These are phyloP conservation scores for Steinernema feltiae DNA, from an alignment of 1,140 invertebrate genomes.

Conservation along the genomic window DNA sequence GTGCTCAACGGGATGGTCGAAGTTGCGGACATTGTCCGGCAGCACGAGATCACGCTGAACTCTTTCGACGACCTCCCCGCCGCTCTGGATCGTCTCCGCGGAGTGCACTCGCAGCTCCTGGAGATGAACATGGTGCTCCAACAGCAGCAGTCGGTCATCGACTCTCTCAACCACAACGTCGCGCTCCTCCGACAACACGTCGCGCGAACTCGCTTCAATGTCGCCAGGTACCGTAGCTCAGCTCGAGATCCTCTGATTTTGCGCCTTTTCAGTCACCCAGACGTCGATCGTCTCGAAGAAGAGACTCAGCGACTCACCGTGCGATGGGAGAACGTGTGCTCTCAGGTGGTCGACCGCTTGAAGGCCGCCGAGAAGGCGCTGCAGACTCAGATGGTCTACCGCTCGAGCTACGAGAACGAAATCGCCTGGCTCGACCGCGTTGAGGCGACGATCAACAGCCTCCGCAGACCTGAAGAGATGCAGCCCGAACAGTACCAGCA, in stretches of 20 bases:
- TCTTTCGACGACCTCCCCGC: conserved; percentile 75
- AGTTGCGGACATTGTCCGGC: conserved; percentile 76
- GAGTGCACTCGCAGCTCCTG: conserved; percentile 62
- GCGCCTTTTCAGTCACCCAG: conserved; percentile 69
- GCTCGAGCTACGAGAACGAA: conserved; percentile 55
- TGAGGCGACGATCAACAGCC: conserved; percentile 65
- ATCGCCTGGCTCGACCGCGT: conserved; percentile 63
- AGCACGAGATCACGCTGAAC: conserved; percentile 81
- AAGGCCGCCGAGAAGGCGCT: conserved; percentile 51
- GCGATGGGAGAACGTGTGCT: conserved; percentile 82
- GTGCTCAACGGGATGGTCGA: conserved; percentile 80
- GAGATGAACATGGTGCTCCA: conserved; percentile 64
- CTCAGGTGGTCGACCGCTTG: conserved; percentile 76
- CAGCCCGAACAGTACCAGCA: conserved; percentile 54
- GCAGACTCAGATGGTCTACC: conserved; percentile 57
- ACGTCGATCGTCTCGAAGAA: conserved; percentile 85
- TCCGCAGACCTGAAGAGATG: conserved; percentile 56
- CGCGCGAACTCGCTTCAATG: conserved; percentile 71
- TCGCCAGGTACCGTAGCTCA: conserved; percentile 59
- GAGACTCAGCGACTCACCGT: conserved; percentile 79
- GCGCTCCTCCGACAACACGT: conserved; percentile 77
- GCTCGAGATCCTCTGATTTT: too few relatives aligned
- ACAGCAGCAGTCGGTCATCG: conserved; percentile 72
- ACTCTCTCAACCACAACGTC: conserved; percentile 81
- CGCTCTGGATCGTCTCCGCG: conserved; percentile 71